Evolutionary conservation across 2,113 vertebrate genomes (phyloP), one percentile per base, ranked within the genome.

Genomic region (Hydrolagus affinis): DNA sequence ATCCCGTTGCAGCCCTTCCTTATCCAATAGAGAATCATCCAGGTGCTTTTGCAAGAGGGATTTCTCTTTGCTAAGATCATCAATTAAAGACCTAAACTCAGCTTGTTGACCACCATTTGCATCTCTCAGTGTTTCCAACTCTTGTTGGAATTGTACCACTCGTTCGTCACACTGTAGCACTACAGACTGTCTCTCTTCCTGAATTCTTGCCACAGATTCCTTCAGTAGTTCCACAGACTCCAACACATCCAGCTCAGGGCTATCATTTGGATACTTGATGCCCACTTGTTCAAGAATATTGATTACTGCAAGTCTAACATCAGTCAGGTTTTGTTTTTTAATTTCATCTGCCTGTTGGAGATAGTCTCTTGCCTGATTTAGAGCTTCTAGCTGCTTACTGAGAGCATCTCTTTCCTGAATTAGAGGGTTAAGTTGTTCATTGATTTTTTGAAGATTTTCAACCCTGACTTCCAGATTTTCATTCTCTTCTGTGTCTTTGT

Each of bases 41-140:
- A 96, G 86, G 72, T 94, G 93, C 86, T 90, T 90, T 87, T 75
- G 94, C 89, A 96, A 86, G 71, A 95, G 85, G 86, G 28, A 2
- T 85, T 90, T 95, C 87, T 96, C 95, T 88, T 92, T 91, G 78
- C 93, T 93, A 86, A 92, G 90, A 86, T 96, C 93, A 87, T 89
- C 88, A 32, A 95, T 88, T 64, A 91, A 87, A 85, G 92, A 91
- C 87, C 88, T 92, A 21, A 95, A 91, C 78, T 97, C 95, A 62
- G 88, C 85, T 85, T 88, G 89, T 0, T 91, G 89, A 87, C 88
- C 85, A 68, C 59, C 44, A 30, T 87, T 89, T 85, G 92, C 92
- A 85, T 91, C 92, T 74, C 91, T 91, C 85, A 91, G 89, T 78
- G 90, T 92, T 80, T 92, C 91, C 23, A 95, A 64, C 86, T 93